Evolutionary conservation across 2,888 invertebrate genomes (phyloP).

Genomic region (Andrena flavipes): DNA sequence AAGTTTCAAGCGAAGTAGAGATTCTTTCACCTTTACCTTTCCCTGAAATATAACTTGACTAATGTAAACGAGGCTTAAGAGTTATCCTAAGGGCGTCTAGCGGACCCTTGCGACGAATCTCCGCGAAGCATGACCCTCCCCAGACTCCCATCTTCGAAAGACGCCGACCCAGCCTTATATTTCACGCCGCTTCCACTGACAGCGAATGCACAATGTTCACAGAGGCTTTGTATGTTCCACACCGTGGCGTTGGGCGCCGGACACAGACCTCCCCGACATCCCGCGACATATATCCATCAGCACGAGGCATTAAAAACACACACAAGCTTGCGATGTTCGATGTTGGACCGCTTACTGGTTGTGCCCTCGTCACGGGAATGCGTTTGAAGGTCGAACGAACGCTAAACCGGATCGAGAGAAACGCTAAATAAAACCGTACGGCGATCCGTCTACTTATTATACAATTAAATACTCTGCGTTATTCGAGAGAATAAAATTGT

Average conservation of each 20-base stretch:
- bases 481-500: background rate
- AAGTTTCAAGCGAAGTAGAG: no score
- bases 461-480: background rate
- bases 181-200: slow-evolving; percentile 80
- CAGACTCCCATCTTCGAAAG: slow-evolving; percentile 27
- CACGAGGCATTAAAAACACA: slow-evolving; percentile 77
- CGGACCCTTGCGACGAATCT: background rate
- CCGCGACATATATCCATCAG: slow-evolving; percentile 80
- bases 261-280: slow-evolving; percentile 79
- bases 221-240: slow-evolving; percentile 83
- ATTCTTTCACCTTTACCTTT: no score
- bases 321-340: slow-evolving; percentile 82
- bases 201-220: slow-evolving; percentile 83
- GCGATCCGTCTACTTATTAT: background rate
- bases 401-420: slow-evolving; percentile 2
- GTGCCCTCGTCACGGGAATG: slow-evolving; percentile 62
- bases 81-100: background rate
- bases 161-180: slow-evolving; percentile 38
- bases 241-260: slow-evolving; percentile 79
- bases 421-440: background rate
- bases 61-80: no score
- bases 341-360: slow-evolving; percentile 81
- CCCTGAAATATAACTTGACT: no score
- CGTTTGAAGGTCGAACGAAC: slow-evolving; percentile 51
- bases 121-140: slow-evolving; percentile 9